Evolutionary conservation across 1,140 invertebrate species (phyloP).

Genomic region (Oreohelix idahoensis): DNA sequence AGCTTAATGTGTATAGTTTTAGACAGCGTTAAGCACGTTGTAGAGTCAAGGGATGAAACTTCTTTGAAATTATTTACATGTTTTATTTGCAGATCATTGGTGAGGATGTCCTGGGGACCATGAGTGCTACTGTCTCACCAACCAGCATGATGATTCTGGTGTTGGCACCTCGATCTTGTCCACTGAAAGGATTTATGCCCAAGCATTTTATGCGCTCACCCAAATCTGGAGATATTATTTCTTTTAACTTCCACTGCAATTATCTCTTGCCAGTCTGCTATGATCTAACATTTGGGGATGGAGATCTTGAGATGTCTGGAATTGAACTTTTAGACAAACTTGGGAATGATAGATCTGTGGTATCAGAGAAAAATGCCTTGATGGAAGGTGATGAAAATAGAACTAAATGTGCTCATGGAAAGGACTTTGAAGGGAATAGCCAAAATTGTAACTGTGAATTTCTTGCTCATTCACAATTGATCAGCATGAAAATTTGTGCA

Average conservation of each 20-base stretch:
- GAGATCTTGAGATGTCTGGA: conserved; percentile 16
- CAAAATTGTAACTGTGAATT: not conserved
- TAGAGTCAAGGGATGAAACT: too few species aligned
- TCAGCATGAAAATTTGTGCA: not conserved
- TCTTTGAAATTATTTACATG: too few species aligned
- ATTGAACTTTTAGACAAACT: not conserved
- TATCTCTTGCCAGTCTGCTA: conserved; percentile 29
- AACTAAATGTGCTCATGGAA: not conserved
- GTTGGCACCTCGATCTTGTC: conserved; percentile 24
- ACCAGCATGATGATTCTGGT: conserved; percentile 26
- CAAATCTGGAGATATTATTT: conserved; percentile 4
- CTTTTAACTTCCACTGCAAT: conserved; percentile 30
- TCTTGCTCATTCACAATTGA: not conserved
- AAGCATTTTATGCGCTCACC: conserved; percentile 5
- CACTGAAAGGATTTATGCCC: conserved; percentile 25
- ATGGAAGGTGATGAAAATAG: not conserved
- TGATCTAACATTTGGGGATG: conserved; percentile 19
- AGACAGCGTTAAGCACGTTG: too few species aligned
- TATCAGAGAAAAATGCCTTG: not conserved
- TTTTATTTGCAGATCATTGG: conserved; percentile 22
- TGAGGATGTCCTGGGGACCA: conserved; percentile 25
- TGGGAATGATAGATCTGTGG: not conserved
- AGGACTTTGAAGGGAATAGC: not conserved
- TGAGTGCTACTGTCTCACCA: conserved; percentile 1
- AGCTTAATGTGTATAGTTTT: too few species aligned